Evolutionary conservation across 2,888 invertebrate species (phyloP), one percentile per base, ranked within the genome.

Genomic region (Diachrysia chrysitis): DNA sequence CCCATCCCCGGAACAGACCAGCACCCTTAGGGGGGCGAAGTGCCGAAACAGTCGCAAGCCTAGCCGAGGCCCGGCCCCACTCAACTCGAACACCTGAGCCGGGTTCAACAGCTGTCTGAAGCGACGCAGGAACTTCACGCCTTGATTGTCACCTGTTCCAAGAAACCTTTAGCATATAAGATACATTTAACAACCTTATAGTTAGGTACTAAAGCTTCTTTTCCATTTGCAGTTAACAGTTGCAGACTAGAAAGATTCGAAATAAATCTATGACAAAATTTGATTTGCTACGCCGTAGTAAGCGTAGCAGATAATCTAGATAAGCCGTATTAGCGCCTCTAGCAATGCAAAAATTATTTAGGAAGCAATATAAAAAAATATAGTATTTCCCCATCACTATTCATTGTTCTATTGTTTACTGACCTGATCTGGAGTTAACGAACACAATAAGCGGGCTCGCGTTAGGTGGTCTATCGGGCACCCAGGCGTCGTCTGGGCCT

Each of bases 1-100:
- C 21, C 99, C 99, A 91, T 99, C 99, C 0, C 99, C 99, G 57
- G 99, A 99, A 96, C 99, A 99, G 70, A 99, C 98, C 78, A 99
- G 96, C 87, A 99, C 98, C 82, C 99, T 97, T 91, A 99, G 98
- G 81, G 99, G 99, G 88, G 99, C 98, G 91, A 99, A 99, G 94
- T 98, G 98, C 83, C 98, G 96, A 95, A 99, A 99, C 83, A 99
- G 96, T 73, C 98, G 96, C 84, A 99, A 95, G 9, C 96, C 97
- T 84, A 97, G 96, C 94, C 99, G 97, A 55, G 99, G 98, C 7
- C 98, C 98, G 95, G 96, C 98, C 96, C 88, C 98, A 91, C 99
- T 98, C 87, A 99, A 97, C 95, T 99, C 99, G 92, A 99, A 99
- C 70, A 99, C 99, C 95, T 99, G 99, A 69, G 99, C 99, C 16